A percentile compares a stretch with the other conserved stretches of the same genome.
These are phyloP conservation scores for Colletes latitarsis DNA, from an alignment of 1,140 invertebrate genomes.

Conservation along the genomic window DNA sequence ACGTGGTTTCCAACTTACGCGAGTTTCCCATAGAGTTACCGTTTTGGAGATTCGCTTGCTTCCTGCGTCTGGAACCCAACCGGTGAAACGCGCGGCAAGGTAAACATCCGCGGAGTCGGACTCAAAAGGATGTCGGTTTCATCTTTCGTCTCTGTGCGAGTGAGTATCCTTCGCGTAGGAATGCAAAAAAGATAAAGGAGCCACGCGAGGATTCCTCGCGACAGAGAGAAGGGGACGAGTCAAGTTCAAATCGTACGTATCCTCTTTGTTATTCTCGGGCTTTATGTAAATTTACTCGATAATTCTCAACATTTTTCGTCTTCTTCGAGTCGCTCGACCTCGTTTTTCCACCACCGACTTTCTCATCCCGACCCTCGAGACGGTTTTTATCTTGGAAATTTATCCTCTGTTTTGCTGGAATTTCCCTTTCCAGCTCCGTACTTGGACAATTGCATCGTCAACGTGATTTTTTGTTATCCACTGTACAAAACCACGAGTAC, in stretches of 20 bases:
- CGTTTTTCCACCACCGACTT: neutral
- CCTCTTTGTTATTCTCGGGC: conserved; percentile 27
- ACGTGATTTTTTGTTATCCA: too few relatives aligned
- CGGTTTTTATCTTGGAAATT: conserved; percentile 1
- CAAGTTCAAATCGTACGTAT: conserved; percentile 6
- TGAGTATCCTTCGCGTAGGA: neutral
- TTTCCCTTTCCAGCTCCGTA: too few relatives aligned
- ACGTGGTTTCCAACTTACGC: conserved; percentile 19
- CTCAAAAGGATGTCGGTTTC: conserved; percentile 20
- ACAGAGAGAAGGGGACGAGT: neutral
- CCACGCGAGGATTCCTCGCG: neutral
- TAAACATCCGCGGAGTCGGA: conserved; percentile 33
- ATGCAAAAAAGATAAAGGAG: neutral
- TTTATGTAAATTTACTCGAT: conserved; percentile 48
- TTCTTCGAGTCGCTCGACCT: neutral
- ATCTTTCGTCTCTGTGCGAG: neutral
- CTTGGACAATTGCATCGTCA: too few relatives aligned
- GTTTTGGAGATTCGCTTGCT: neutral
- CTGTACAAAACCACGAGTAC: too few relatives aligned
- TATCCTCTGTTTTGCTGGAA: neutral
- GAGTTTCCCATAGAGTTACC: neutral
- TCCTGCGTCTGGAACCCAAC: neutral
- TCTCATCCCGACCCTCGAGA: neutral
- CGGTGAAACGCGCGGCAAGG: conserved; percentile 10
- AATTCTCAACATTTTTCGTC: conserved; percentile 34